Evolutionary conservation across 1,140 invertebrate species (phyloP).

Genomic region (Maniola jurtina): DNA sequence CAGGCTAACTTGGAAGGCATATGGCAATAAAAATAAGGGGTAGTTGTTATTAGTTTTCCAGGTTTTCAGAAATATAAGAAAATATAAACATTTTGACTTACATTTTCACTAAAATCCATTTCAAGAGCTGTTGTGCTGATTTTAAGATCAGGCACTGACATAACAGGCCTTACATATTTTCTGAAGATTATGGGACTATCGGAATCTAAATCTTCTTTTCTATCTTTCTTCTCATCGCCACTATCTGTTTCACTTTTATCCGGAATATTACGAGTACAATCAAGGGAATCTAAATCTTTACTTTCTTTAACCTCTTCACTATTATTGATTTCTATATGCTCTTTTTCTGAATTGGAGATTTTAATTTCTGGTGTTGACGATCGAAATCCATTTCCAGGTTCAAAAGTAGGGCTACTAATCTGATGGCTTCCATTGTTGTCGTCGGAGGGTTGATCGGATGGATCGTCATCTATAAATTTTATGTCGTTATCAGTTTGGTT

Average conservation of each 20-base stretch:
- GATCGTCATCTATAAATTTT: constrained; percentile 48
- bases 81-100: neutral
- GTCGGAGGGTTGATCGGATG: constrained; percentile 12
- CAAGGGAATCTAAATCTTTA: constrained; percentile 7
- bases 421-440: constrained; percentile 17
- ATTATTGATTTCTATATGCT: constrained; percentile 4
- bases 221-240: constrained; percentile 21
- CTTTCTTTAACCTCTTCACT: constrained; percentile 19
- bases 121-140: neutral
- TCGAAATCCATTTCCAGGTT: constrained; percentile 25
- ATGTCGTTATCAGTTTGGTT: constrained; percentile 48
- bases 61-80: neutral
- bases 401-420: constrained; percentile 28
- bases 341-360: constrained; percentile 37
- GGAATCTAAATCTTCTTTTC: neutral
- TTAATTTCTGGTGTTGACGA: constrained; percentile 54
- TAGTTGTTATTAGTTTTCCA: neutral
- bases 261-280: too few relatives aligned
- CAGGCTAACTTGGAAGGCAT: too few relatives aligned
- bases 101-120: neutral
- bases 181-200: constrained; percentile 41
- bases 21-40: neutral
- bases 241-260: constrained; percentile 7
- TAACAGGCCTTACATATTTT: constrained; percentile 8
- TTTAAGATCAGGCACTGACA: neutral